These are phyloP conservation scores for Lithophane ornitopus DNA, from an alignment of 2,888 invertebrate species.

Conservation along the genomic window DNA sequence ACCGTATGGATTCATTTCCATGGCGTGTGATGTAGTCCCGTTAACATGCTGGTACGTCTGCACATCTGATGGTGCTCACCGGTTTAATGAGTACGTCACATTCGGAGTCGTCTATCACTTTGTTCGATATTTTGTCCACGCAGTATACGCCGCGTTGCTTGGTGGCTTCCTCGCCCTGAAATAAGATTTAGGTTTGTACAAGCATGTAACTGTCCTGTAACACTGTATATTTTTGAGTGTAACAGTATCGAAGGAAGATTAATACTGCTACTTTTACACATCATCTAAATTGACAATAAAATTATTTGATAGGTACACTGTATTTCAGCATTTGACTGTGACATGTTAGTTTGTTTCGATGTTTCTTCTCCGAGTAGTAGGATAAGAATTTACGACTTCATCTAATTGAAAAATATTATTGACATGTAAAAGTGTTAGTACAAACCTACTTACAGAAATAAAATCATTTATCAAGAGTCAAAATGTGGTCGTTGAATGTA, in stretches of 20 bases:
- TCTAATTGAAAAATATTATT: not conserved
- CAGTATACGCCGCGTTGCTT: constrained; percentile 93
- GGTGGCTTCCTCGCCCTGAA: constrained; percentile 89
- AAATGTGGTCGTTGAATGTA: not conserved
- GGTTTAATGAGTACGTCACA: constrained; percentile 93
- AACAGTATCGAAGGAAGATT: not conserved
- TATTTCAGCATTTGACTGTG: not conserved
- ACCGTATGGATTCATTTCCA: constrained; percentile 61
- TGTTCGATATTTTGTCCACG: constrained; percentile 93
- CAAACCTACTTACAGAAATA: not conserved
- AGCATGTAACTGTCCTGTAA: not conserved
- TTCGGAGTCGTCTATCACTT: constrained; percentile 93
- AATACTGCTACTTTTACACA: not conserved
- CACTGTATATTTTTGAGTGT: not conserved
- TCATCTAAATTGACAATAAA: not conserved
- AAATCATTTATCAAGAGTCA: too few relatives aligned
- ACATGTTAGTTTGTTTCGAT: too few relatives aligned
- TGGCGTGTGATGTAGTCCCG: constrained; percentile 36
- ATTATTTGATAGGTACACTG: not conserved
- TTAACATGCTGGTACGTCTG: constrained; percentile 86
- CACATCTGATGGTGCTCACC: constrained; percentile 92
- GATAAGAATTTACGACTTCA: not conserved
- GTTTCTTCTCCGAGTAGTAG: not conserved
- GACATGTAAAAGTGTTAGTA: too few relatives aligned
- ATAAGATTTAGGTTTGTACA: constrained; percentile 57